Percentiles rank a stretch among this genome's conserved stretches.
Evolutionary conservation across 2,797 vertebrate species (phyloP).

Genomic region (Lophura swinhoii): DNA sequence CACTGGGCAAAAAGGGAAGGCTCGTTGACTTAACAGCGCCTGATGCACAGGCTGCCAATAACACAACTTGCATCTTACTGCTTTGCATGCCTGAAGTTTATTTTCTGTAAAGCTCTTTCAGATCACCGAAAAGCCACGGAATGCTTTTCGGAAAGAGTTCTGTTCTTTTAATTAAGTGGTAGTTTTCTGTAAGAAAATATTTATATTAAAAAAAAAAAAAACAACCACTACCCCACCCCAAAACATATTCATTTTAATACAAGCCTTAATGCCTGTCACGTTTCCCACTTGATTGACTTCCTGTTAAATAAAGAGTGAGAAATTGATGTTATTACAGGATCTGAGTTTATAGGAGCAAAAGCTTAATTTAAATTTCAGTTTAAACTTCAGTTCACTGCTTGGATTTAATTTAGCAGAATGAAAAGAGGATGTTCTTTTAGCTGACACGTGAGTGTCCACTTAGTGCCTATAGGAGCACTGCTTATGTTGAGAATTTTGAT

Average conservation of each 20-base stretch:
- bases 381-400: neutral
- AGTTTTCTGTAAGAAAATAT: neutral
- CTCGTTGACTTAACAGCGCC: neutral
- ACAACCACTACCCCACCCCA: neutral
- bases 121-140: neutral
- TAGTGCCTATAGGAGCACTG: accelerated
- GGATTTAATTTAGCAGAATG: neutral
- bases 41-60: neutral
- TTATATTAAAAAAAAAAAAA: neutral
- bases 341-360: neutral
- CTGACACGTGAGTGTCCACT: neutral
- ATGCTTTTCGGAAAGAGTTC: neutral
- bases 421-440: neutral
- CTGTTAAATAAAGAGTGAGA: neutral
- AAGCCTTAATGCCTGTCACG: neutral
- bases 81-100: neutral
- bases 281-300: neutral
- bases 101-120: neutral
- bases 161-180: neutral
- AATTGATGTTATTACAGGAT: neutral
- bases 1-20: neutral
- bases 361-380: neutral
- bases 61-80: neutral
- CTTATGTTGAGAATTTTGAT: neutral
- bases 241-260: neutral